These are phyloP conservation scores for Lottia gigantea DNA, from an alignment of 2,888 invertebrate species.

Conservation along the genomic window DNA sequence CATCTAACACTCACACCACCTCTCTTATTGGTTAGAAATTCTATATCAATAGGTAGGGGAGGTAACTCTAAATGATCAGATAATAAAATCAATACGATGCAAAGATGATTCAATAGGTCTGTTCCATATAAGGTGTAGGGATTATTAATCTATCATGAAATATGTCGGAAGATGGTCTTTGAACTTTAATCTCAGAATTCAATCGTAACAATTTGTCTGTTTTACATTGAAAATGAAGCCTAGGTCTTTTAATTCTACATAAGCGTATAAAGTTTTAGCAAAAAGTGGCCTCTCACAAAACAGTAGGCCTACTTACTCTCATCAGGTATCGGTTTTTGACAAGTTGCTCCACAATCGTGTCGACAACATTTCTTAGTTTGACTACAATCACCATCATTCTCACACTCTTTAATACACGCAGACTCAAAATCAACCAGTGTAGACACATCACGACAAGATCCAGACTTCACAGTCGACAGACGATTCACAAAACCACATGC, in stretches of 20 bases:
- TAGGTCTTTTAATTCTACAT: no score
- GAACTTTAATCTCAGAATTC: no score
- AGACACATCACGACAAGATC: constrained; percentile 60
- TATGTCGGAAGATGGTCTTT: no score
- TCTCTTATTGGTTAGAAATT: constrained; percentile 36
- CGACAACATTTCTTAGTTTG: constrained; percentile 66
- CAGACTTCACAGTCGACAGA: constrained; percentile 60
- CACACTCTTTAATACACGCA: constrained; percentile 65
- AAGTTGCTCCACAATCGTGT: constrained; percentile 56
- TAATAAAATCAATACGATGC: no score
- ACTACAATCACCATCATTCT: constrained; percentile 64
- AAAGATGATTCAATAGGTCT: no score
- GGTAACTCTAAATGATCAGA: constrained; percentile 34
- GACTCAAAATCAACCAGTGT: constrained; percentile 44
- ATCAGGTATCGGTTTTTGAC: constrained; percentile 40
- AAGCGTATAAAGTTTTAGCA: no score
- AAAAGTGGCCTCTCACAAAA: no score
- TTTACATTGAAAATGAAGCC: no score
- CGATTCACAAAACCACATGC: constrained; percentile 63
- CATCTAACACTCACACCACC: constrained; percentile 33
- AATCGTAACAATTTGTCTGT: no score
- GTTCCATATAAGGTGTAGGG: no score
- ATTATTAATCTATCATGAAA: no score
- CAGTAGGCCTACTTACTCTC: constrained; percentile 19
- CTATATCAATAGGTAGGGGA: constrained; percentile 36